These are phyloP conservation scores for Heliconius erato DNA, from an alignment of 2,888 invertebrate genomes.

Conservation along the genomic window DNA sequence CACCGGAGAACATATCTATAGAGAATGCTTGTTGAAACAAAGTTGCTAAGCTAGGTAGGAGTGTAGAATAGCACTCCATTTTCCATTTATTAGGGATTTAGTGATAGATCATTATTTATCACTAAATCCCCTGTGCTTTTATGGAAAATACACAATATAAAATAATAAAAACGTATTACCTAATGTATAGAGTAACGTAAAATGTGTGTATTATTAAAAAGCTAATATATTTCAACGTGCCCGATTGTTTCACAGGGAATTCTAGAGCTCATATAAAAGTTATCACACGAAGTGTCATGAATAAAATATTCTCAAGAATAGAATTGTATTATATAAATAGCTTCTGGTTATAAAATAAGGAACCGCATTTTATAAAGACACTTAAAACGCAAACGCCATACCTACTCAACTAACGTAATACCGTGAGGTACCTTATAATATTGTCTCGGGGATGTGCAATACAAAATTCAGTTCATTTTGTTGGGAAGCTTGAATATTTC, in stretches of 20 bases:
- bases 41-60: too few relatives aligned
- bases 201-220: neutral
- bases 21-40: too few relatives aligned
- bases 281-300: neutral
- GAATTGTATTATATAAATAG: constrained; percentile 13
- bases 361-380: constrained; percentile 24
- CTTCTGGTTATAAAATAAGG: constrained; percentile 2
- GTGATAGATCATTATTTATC: too few relatives aligned
- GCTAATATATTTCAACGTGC: neutral
- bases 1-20: too few relatives aligned
- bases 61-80: too few relatives aligned
- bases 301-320: constrained; percentile 17
- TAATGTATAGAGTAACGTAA: neutral
- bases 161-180: neutral
- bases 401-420: constrained; percentile 20
- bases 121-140: too few relatives aligned
- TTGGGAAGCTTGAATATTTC: constrained; percentile 33
- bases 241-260: neutral
- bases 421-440: constrained; percentile 21
- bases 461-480: constrained; percentile 30
- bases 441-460: constrained; percentile 32
- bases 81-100: too few relatives aligned
- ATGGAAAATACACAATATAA: too few relatives aligned
- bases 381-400: constrained; percentile 17
- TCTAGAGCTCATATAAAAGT: neutral